These are phyloP conservation scores for Petrolisthes manimaculis DNA, from an alignment of 2,888 invertebrate species.

Conservation along the genomic window DNA sequence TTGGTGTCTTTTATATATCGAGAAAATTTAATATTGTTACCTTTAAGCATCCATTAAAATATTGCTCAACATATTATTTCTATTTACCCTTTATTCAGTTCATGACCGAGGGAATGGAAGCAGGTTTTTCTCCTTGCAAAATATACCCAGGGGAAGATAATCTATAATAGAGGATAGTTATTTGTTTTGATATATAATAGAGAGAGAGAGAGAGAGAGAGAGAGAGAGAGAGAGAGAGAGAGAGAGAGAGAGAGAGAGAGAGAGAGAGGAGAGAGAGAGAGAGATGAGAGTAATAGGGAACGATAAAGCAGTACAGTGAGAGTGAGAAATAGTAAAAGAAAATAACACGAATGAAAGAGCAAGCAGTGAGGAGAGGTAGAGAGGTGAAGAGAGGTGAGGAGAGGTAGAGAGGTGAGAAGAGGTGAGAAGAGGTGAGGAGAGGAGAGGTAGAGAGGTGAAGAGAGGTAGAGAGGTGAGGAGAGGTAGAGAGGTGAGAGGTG, in stretches of 20 bases:
- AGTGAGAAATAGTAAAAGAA: too few relatives aligned
- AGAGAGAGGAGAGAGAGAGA: background rate
- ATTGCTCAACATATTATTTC: background rate
- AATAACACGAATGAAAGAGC: too few relatives aligned
- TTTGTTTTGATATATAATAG: too few relatives aligned
- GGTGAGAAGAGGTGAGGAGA: background rate
- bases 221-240: constrained; percentile 23
- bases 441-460: background rate
- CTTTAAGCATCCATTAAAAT: constrained; percentile 32
- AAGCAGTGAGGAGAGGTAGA: background rate
- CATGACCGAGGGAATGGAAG: too few relatives aligned
- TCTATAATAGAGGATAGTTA: background rate
- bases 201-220: constrained; percentile 2
- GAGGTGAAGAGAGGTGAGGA: background rate
- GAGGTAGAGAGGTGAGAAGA: background rate
- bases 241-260: constrained; percentile 20
- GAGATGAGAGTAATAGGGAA: background rate
- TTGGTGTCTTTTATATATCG: constrained; percentile 36
- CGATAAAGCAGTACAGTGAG: too few relatives aligned
- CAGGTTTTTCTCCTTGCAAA: too few relatives aligned
- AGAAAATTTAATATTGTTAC: constrained; percentile 11
- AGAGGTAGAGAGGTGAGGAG: background rate
- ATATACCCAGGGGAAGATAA: too few relatives aligned
- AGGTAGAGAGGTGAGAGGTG: background rate
- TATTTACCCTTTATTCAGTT: too few relatives aligned